phyloP scores from a whole-genome alignment of 2,113 vertebrate species.

The Thunnus maccoyii region DNA sequence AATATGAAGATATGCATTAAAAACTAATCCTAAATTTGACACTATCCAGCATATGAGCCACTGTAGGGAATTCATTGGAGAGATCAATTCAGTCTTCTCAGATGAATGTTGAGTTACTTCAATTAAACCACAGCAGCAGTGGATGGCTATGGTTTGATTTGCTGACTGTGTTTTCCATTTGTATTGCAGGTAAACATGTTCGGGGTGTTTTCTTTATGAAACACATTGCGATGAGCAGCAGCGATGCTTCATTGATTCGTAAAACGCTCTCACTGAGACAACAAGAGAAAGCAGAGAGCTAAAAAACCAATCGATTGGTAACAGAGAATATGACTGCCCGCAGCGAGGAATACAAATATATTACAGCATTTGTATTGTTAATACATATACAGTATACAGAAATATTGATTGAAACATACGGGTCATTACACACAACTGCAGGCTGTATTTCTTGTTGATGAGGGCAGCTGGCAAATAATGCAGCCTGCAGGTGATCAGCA shows the following conservation, averaged over 20 bases:
- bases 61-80: background rate
- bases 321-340: constrained; percentile 21
- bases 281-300: constrained; percentile 32
- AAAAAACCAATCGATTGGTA: constrained; percentile 44
- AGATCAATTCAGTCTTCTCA: constrained; percentile 15
- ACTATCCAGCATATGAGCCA: background rate
- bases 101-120: background rate
- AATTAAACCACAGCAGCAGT: constrained; percentile 6
- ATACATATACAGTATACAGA: constrained; percentile 9
- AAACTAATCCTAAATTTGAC: constrained; percentile 11
- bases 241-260: constrained; percentile 44
- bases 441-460: constrained; percentile 1
- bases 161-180: background rate
- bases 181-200: constrained; percentile 16
- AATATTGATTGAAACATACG: constrained; percentile 13
- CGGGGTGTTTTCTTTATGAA: constrained; percentile 21
- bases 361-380: constrained; percentile 11
- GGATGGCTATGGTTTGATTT: constrained; percentile 9
- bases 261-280: constrained; percentile 30
- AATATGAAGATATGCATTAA: constrained; percentile 32
- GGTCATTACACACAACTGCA: background rate
- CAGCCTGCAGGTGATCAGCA: background rate
- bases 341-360: constrained; percentile 40
- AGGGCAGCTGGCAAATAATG: background rate
- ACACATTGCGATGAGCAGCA: constrained; percentile 23